These are phyloP conservation scores for Takifugu flavidus DNA, from an alignment of 2,113 vertebrate species.

Conservation along the genomic window DNA sequence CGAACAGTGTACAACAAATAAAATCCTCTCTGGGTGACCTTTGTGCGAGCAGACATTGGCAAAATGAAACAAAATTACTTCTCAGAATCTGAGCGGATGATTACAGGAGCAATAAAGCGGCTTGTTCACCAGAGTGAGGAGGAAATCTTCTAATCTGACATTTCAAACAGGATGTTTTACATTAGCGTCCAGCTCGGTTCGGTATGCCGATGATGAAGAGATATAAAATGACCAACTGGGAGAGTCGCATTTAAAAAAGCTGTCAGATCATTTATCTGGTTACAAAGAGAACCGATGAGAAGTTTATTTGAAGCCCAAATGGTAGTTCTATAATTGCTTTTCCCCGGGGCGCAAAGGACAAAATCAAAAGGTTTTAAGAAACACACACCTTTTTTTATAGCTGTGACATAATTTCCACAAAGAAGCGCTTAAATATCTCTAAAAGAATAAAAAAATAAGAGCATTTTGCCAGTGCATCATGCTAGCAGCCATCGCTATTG, in stretches of 20 bases:
- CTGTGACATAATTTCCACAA: too few relatives aligned
- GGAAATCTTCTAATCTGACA: slow-evolving; percentile 64
- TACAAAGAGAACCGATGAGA: slow-evolving; percentile 4
- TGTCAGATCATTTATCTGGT: slow-evolving; percentile 6
- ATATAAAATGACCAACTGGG: slow-evolving; percentile 28
- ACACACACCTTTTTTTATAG: too few relatives aligned
- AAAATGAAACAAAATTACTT: slow-evolving; percentile 38
- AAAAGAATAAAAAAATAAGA: background rate
- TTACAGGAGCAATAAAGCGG: slow-evolving; percentile 51
- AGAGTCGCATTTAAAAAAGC: slow-evolving; percentile 14
- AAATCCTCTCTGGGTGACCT: slow-evolving; percentile 55
- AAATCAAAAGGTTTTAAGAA: too few relatives aligned
- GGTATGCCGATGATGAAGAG: slow-evolving; percentile 11
- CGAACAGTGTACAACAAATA: slow-evolving; percentile 54
- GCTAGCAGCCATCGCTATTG: background rate
- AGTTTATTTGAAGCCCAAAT: background rate
- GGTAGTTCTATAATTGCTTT: background rate
- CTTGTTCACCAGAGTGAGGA: slow-evolving; percentile 53
- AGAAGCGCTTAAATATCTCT: background rate
- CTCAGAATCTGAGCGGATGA: slow-evolving; percentile 40
- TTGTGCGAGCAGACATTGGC: slow-evolving; percentile 34
- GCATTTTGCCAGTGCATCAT: background rate
- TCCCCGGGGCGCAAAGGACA: too few relatives aligned
- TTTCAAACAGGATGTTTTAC: slow-evolving; percentile 58
- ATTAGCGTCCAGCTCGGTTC: slow-evolving; percentile 35